These are phyloP conservation scores for Hirtodrosophila confusa DNA, from an alignment of 2,888 invertebrate species.

Conservation along the genomic window DNA sequence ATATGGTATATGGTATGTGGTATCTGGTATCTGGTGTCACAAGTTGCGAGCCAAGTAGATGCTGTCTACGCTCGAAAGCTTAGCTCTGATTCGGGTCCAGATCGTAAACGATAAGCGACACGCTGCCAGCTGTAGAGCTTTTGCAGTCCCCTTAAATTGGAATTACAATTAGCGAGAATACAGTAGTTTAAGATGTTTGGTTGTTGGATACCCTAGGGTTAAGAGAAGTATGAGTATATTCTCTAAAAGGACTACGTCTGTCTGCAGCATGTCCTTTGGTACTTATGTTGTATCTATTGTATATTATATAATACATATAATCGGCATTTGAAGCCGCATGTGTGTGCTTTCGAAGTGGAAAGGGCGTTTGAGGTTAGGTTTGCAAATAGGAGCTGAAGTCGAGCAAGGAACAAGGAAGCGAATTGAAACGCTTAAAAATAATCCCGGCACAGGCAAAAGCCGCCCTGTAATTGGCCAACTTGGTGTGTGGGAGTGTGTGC, in stretches of 20 bases:
- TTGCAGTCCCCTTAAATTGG: slow-evolving; percentile 30
- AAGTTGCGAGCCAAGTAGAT: slow-evolving; percentile 25
- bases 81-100: slow-evolving; percentile 36
- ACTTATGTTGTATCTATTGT: no score
- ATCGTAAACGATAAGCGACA: slow-evolving; percentile 63
- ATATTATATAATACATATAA: not conserved
- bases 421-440: slow-evolving; percentile 50
- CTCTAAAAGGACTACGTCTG: no score
- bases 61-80: slow-evolving; percentile 26
- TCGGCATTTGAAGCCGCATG: slow-evolving; percentile 44
- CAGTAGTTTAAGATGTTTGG: not conserved
- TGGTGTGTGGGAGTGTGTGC: slow-evolving; percentile 7
- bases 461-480: slow-evolving; percentile 43
- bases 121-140: slow-evolving; percentile 27
- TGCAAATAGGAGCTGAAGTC: slow-evolving; percentile 21
- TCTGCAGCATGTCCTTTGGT: no score
- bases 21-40: slow-evolving; percentile 36
- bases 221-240: no score
- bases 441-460: slow-evolving; percentile 55
- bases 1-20: no score
- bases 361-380: slow-evolving; percentile 21
- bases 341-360: slow-evolving; percentile 21
- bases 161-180: slow-evolving; percentile 21
- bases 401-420: slow-evolving; percentile 4
- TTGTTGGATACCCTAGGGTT: no score